Percentiles rank a stretch among this genome's conserved stretches.
These are phyloP conservation scores for Napeogenes inachia DNA, from an alignment of 2,888 invertebrate genomes.

Conservation along the genomic window DNA sequence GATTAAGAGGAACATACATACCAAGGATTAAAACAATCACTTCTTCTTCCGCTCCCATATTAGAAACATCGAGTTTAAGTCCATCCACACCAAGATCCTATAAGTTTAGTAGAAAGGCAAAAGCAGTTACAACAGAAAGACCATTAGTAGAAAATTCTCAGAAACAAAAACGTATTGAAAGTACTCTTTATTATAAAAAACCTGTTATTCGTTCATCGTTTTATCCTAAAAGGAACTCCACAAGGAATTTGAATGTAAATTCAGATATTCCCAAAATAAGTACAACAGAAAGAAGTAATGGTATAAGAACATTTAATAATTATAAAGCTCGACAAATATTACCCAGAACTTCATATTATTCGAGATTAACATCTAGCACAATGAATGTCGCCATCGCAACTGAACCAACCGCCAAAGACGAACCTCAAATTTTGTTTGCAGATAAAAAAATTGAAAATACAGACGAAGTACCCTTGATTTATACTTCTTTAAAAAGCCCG, in stretches of 20 bases:
- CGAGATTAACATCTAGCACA: conserved; percentile 48
- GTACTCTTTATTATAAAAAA: conserved; percentile 46
- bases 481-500: conserved; percentile 50
- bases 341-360: conserved; percentile 62
- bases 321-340: conserved; percentile 43
- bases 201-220: conserved; percentile 47
- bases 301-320: conserved; percentile 28
- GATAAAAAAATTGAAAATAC: conserved; percentile 50
- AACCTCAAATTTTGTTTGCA: conserved; percentile 27
- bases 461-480: conserved; percentile 55
- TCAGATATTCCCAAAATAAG: conserved; percentile 38
- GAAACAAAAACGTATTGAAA: conserved; percentile 44
- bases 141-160: conserved; percentile 39
- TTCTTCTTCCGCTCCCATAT: conserved; percentile 41
- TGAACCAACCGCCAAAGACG: conserved; percentile 33
- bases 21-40: conserved; percentile 52
- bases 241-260: conserved; percentile 37
- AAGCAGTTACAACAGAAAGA: conserved; percentile 48
- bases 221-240: conserved; percentile 50
- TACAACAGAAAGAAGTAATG: conserved; percentile 33
- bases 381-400: conserved; percentile 39
- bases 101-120: conserved; percentile 64
- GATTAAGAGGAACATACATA: conserved; percentile 50
- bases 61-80: conserved; percentile 24
- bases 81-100: conserved; percentile 46